phyloP scores from a whole-genome alignment of 2,888 invertebrate species.

The Phortica magna region DNA sequence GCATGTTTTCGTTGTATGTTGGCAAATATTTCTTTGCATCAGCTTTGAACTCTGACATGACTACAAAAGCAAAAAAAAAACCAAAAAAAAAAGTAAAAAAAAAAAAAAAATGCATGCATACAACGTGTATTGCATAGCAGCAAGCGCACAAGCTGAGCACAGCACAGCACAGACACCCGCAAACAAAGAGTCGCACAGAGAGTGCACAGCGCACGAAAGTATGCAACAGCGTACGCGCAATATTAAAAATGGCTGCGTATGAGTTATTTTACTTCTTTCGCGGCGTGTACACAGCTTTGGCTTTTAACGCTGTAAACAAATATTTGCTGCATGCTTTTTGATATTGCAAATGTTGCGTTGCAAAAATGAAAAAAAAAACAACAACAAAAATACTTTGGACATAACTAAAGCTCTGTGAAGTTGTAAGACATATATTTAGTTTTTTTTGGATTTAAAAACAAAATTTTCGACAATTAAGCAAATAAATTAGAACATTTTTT shows the following conservation, averaged over 20 bases:
- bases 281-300: neutral
- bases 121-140: neutral
- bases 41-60: slow-evolving; percentile 40
- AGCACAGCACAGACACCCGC: neutral
- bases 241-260: slow-evolving; percentile 67
- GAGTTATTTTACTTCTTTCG: slow-evolving; percentile 57
- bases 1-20: slow-evolving; percentile 17
- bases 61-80: slow-evolving; percentile 16
- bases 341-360: slow-evolving; percentile 2
- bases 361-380: neutral
- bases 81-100: neutral
- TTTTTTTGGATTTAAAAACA: slow-evolving; percentile 8
- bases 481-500: slow-evolving; percentile 59
- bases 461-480: slow-evolving; percentile 55
- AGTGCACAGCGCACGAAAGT: slow-evolving; percentile 12
- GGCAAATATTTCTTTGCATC: slow-evolving; percentile 34
- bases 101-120: slow-evolving; percentile 5
- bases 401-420: neutral
- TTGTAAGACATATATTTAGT: neutral
- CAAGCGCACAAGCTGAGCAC: neutral
- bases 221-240: slow-evolving; percentile 53
- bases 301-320: slow-evolving; percentile 55
- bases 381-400: neutral
- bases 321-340: slow-evolving; percentile 63
- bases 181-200: neutral